Conservation (phyloP, 2,888 invertebrate species). For the Dicranocentrus wangi region DNA sequence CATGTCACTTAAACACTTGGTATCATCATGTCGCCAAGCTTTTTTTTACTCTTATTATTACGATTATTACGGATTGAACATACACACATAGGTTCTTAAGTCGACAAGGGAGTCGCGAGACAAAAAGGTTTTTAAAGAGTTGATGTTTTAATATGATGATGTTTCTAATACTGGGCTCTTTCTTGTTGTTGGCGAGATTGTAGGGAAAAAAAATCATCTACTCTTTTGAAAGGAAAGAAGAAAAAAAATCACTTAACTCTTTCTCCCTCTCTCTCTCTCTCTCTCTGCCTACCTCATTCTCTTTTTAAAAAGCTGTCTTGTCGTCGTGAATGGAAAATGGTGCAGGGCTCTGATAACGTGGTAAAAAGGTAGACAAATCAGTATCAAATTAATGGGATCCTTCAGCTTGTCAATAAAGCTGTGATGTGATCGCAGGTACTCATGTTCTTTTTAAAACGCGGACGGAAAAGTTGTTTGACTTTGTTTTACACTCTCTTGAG, state of each 20-base stretch:
- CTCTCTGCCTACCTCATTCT: constrained; percentile 44
- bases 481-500: neutral
- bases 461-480: constrained; percentile 3
- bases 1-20: constrained; percentile 73
- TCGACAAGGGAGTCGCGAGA: constrained; percentile 59
- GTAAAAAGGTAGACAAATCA: constrained; percentile 62
- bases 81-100: constrained; percentile 29
- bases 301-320: constrained; percentile 60
- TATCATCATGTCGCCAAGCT: constrained; percentile 72
- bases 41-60: constrained; percentile 51
- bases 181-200: constrained; percentile 32
- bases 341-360: constrained; percentile 39
- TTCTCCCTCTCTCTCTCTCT: constrained; percentile 47
- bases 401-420: constrained; percentile 55
- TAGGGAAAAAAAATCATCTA: constrained; percentile 29
- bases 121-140: constrained; percentile 48
- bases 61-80: constrained; percentile 45
- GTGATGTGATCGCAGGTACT: constrained; percentile 55
- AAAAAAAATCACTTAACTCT: constrained; percentile 64
- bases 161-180: constrained; percentile 33
- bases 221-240: no score
- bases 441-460: constrained; percentile 40
- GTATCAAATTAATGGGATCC: constrained; percentile 66
- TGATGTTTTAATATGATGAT: no score
- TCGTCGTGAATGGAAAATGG: constrained; percentile 29